These are phyloP conservation scores for Podocnemis expansa DNA, from an alignment of 2,113 vertebrate genomes.

Conservation along the genomic window DNA sequence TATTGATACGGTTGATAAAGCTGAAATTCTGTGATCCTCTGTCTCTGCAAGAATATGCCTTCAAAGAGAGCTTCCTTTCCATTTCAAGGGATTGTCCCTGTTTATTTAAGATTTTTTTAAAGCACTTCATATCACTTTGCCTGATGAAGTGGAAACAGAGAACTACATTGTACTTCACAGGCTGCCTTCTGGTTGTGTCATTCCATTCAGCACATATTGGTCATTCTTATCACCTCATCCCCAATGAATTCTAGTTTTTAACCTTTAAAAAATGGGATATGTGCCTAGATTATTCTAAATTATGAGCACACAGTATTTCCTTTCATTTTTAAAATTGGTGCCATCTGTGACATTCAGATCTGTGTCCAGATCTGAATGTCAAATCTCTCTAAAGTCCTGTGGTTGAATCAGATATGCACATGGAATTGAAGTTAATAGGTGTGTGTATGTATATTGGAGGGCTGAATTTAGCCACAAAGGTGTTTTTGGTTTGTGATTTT, in stretches of 20 bases:
- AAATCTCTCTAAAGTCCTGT: not conserved
- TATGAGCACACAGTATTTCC: not conserved
- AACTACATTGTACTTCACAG: not conserved
- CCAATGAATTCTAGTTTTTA: not conserved
- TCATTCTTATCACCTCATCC: not conserved
- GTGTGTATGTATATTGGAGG: not conserved
- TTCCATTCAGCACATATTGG: not conserved
- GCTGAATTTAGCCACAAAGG: not conserved
- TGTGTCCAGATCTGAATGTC: not conserved
- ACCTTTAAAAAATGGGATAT: not conserved
- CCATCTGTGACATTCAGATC: not conserved
- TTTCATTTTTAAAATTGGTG: not conserved
- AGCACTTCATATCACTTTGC: not conserved
- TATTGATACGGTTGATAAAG: constrained; percentile 79
- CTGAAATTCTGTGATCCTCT: constrained; percentile 62
- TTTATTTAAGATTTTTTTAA: not conserved
- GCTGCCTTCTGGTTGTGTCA: not conserved
- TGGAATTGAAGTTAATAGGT: not conserved
- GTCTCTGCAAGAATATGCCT: constrained; percentile 52
- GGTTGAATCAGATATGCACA: not conserved
- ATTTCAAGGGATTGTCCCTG: not conserved
- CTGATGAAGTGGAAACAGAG: not conserved
- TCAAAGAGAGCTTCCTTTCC: constrained; percentile 45
- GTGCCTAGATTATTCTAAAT: not conserved
- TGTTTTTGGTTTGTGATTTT: not conserved